phyloP scores from a whole-genome alignment of 2,113 vertebrate species.

The Hyperopisus bebe region DNA sequence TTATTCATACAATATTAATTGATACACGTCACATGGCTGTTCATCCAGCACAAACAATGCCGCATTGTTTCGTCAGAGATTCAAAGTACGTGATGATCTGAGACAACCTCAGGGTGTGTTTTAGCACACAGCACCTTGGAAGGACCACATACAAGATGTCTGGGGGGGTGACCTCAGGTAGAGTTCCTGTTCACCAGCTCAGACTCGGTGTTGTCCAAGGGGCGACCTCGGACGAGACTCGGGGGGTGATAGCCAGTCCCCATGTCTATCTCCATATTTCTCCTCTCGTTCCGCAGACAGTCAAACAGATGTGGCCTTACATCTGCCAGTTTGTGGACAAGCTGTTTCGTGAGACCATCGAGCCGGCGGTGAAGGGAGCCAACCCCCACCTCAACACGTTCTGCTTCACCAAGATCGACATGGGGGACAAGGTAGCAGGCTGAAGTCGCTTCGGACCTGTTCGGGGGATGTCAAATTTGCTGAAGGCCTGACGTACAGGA shows the following conservation, averaged over 20 bases:
- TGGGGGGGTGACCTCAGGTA: not conserved
- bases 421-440: constrained; percentile 82
- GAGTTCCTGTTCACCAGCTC: not conserved
- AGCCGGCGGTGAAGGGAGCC: constrained; percentile 84
- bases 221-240: not conserved
- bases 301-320: constrained; percentile 97
- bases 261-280: not conserved
- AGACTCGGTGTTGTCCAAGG: not conserved
- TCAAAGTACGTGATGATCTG: not conserved
- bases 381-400: constrained; percentile 83
- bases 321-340: constrained; percentile 96
- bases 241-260: not conserved
- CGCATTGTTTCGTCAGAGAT: not conserved
- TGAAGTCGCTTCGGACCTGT: not conserved
- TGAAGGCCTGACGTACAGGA: not conserved
- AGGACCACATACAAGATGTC: not conserved
- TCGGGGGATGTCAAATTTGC: not conserved
- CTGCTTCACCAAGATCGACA: constrained; percentile 86
- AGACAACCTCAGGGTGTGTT: not conserved
- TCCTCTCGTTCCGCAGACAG: constrained; percentile 64
- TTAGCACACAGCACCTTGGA: not conserved
- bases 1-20: not conserved
- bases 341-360: constrained; percentile 88
- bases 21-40: not conserved
- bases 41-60: not conserved